These are phyloP conservation scores for Phyllotreta striolata DNA, from an alignment of 2,888 invertebrate genomes.

Conservation along the genomic window DNA sequence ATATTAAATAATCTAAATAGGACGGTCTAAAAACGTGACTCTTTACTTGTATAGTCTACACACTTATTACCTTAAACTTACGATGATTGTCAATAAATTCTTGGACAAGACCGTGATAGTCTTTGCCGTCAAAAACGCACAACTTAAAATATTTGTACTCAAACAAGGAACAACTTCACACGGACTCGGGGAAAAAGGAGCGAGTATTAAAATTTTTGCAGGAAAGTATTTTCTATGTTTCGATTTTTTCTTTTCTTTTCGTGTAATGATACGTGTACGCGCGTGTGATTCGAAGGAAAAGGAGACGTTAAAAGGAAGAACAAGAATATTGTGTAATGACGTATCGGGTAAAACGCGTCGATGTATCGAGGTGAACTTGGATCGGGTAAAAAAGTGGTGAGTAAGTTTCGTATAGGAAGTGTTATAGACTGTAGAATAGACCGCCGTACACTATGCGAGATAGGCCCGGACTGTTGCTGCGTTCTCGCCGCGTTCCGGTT, in stretches of 20 bases:
- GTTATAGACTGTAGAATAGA: slow-evolving; percentile 58
- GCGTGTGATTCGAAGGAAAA: slow-evolving; percentile 23
- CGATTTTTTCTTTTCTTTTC: slow-evolving; percentile 24
- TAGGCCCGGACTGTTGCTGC: slow-evolving; percentile 65
- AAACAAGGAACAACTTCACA: slow-evolving; percentile 52
- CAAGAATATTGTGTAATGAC: no score
- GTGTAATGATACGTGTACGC: no score
- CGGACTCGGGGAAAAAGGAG: slow-evolving; percentile 31
- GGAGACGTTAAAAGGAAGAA: slow-evolving; percentile 17
- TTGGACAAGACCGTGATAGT: slow-evolving; percentile 60
- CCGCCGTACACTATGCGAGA: slow-evolving; percentile 68
- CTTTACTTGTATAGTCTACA: slow-evolving; percentile 33
- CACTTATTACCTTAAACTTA: slow-evolving; percentile 45
- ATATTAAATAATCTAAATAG: slow-evolving; percentile 26
- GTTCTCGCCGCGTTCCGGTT: slow-evolving; percentile 50
- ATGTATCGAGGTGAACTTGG: slow-evolving; percentile 35
- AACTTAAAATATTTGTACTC: slow-evolving; percentile 57
- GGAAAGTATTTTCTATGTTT: not conserved
- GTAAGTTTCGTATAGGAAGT: slow-evolving; percentile 57
- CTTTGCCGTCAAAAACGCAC: slow-evolving; percentile 57
- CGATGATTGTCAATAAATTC: slow-evolving; percentile 61
- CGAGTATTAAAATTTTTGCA: slow-evolving; percentile 15
- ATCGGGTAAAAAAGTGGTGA: slow-evolving; percentile 55
- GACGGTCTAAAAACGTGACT: slow-evolving; percentile 38
- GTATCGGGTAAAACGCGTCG: no score